Base-by-base conservation (phyloP, 1,140 invertebrate species). In the Lordiphosa clarofinis region DNA sequence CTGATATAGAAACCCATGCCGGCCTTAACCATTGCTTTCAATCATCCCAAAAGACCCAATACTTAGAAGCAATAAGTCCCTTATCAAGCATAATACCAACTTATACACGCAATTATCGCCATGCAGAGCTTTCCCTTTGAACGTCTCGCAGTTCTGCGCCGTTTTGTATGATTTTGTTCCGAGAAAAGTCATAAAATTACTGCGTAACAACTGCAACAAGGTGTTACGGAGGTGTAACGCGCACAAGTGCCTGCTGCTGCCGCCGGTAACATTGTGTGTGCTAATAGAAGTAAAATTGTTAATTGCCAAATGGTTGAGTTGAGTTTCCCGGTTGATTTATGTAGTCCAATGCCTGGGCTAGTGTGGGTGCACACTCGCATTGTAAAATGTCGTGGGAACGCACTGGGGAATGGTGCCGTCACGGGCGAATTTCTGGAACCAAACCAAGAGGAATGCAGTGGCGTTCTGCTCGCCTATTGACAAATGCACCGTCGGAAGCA, bases 161-260 rank as follows among this genome's bases (percentile, higher is more conserved):
- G 81, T 86, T 86, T 86, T 86, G 81, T 86, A 86, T 71, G 75
- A 86, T 76, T 86, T 86, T 86, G 81, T 86, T 86, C 81, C 61
- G 58, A 55, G 81, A 82, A 86, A 86, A 86, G 75, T 70, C 82
- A 54, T 86, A 59, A 86, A 86, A 86, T 76, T 86, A 86, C 81
- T 75, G 81, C 81, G 81, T 86, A 86, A 76, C 81, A 86, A 86
- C 68, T 86, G 82, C 81, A 86, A 86, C 82, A 86, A 86, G 82
- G 68, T 86, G 82, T 86, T 87, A 76, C 63, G 82, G 63, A 63
- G 78, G 70, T 71, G 73, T 75, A 82, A 73, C 71, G 79, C 73
- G 66, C 66, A 49, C 59, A 12, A 31, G 36, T 36, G 33, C 12
- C 21, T 19, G 11, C 13, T 37, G 54, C 28, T 36, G 42, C 54